Base-by-base conservation (phyloP, 1,140 invertebrate genomes). In the Leptinotarsa undecemlineata region DNA sequence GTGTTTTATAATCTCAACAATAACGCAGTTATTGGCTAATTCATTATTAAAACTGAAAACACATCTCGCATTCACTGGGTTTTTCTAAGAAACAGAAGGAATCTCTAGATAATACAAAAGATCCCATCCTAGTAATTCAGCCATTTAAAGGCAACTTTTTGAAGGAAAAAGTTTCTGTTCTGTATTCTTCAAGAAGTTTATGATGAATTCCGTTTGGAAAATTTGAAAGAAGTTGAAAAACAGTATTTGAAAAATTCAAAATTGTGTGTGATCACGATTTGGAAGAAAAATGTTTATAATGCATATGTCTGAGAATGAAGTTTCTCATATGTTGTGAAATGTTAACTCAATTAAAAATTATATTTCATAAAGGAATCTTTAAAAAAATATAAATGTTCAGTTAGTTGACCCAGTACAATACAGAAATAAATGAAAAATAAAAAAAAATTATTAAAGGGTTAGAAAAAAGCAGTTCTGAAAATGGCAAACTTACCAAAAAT, bases 1-100 rank as follows among this genome's bases (percentile, higher is more conserved):
- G 20, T 20, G 5, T 79, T 75, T 71, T 78, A 80, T 15, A 81
- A 74, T 72, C 75, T 62, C 20, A 67, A 78, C 3, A 73, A 75
- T 62, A 42, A 70, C 33, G n/a, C 62, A 21, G 13, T n/a, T n/a
- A 21, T 64, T 64, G 8, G 60, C 17, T n/a, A 61, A n/a, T 61
- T 6, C 4, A n/a, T 6, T n/a, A 11, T 61, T 17, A 61, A 20
- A 20, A 61, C 6, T n/a, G 20, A n/a, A 20, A 20, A 48, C 15
- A 69, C 11, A 42, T 42, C 8, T 42, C 8, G 33, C 6, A 42
- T 42, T 42, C 33, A 11, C 33, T 42, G 33, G 33, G 6, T 42
- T 42, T 42, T 42, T 11, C 33, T 42, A 42, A 42, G 8, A 11
- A 42, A 42, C 8, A 11, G 8, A 42, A 42, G 33, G 8, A 42